phyloP scores from a whole-genome alignment of 1,140 invertebrate species.

The Drosophila rhopaloa region DNA sequence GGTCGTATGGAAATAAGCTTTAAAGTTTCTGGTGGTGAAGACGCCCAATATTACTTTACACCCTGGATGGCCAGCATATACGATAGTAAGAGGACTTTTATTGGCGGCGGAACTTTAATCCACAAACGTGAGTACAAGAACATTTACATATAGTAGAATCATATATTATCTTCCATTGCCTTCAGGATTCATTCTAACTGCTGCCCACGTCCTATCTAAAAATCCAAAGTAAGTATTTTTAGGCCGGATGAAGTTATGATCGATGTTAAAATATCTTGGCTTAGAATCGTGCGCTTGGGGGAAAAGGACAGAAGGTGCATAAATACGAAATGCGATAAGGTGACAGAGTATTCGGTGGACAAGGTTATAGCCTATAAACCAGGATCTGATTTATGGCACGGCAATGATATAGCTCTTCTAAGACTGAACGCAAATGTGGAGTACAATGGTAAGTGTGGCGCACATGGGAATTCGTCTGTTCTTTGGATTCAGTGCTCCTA shows the following conservation, averaged over 20 bases:
- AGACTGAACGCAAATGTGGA: background rate
- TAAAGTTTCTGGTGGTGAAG: background rate
- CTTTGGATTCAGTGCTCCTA: background rate
- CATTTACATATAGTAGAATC: background rate
- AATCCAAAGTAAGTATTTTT: background rate
- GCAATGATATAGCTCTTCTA: background rate
- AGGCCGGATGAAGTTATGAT: background rate
- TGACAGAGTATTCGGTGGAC: background rate
- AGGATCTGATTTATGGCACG: fast-evolving
- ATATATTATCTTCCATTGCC: background rate
- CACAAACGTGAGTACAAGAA: background rate
- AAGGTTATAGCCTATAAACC: background rate
- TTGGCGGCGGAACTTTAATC: background rate
- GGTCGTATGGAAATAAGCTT: background rate
- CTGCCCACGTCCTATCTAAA: fast-evolving
- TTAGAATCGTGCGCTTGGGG: background rate
- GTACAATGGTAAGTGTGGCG: background rate
- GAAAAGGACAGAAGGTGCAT: background rate
- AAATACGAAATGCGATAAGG: background rate
- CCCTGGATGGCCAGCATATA: background rate
- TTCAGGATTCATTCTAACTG: background rate
- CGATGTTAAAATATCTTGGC: background rate
- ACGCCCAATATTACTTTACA: background rate
- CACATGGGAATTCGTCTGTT: background rate
- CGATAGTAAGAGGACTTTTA: background rate